These are phyloP conservation scores for Nemopilema nomurai DNA, from an alignment of 30 jellyfish, hydroid and myxozoan species.

Conservation along the genomic window DNA sequence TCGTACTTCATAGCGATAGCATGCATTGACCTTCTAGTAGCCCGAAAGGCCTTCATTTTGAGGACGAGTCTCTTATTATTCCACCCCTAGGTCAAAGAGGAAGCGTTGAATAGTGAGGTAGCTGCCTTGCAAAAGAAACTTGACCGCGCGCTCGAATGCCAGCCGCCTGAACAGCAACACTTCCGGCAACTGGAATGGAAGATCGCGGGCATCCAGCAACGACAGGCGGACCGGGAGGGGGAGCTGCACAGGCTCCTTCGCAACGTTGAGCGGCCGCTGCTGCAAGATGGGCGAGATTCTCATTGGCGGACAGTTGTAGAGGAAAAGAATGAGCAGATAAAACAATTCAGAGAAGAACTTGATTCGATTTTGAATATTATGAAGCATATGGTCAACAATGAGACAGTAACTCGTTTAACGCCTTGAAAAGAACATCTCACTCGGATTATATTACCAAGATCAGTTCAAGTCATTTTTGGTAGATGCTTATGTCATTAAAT, in stretches of 20 bases:
- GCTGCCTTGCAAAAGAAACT: slow-evolving; percentile 26
- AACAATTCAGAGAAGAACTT: slow-evolving; percentile 67
- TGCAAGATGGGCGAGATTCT: slow-evolving; percentile 32
- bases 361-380: slow-evolving; percentile 52
- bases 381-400: slow-evolving; percentile 32
- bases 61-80: not conserved
- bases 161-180: slow-evolving; percentile 64
- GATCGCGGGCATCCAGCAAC: slow-evolving; percentile 42
- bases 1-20: too few relatives aligned
- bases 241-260: slow-evolving; percentile 46
- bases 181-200: slow-evolving; percentile 41
- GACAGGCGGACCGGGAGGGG: slow-evolving; percentile 51
- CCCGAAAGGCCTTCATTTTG: too few relatives aligned
- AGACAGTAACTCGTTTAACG: too few relatives aligned
- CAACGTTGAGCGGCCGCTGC: slow-evolving; percentile 2
- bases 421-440: too few relatives aligned
- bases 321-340: slow-evolving; percentile 41
- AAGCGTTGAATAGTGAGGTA: slow-evolving; percentile 41
- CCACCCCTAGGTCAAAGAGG: slow-evolving; percentile 42
- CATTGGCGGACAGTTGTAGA: slow-evolving; percentile 43
- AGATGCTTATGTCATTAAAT: too few relatives aligned
- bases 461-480: too few relatives aligned
- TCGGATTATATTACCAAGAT: too few relatives aligned
- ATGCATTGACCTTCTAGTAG: too few relatives aligned
- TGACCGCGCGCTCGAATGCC: slow-evolving; percentile 32